Evolutionary conservation across 2,888 invertebrate species (phyloP).

Genomic region (Cheilosia vulpina): DNA sequence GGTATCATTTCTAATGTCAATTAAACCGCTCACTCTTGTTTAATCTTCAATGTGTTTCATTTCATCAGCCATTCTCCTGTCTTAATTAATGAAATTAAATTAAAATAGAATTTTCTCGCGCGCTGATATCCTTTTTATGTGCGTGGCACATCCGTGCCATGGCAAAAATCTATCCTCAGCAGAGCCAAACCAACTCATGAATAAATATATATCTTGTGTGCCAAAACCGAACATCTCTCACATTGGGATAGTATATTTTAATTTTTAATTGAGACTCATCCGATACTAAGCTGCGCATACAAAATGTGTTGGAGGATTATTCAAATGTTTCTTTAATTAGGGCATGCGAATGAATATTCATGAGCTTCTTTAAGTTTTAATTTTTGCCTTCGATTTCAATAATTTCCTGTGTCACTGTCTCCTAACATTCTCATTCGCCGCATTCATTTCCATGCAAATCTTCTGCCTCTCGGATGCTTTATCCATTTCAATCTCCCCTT

Average conservation of each 20-base stretch:
- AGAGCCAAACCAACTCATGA: conserved; percentile 29
- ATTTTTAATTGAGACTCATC: conserved; percentile 64
- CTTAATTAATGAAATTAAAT: conserved; percentile 5
- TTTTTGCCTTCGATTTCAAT: conserved; percentile 55
- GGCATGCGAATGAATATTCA: conserved; percentile 62
- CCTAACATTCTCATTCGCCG: conserved; percentile 10
- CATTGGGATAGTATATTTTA: conserved; percentile 34
- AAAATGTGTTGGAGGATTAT: conserved; percentile 56
- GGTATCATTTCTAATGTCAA: conserved; percentile 1
- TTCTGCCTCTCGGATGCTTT: conserved; percentile 6
- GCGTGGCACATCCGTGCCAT: not conserved
- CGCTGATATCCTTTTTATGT: not conserved
- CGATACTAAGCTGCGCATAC: conserved; percentile 47
- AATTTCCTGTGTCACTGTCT: conserved; percentile 56
- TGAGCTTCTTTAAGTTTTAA: conserved; percentile 61
- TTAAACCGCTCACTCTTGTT: not conserved
- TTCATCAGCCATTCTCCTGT: not conserved
- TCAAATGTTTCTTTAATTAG: conserved; percentile 61
- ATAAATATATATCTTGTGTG: conserved; percentile 13
- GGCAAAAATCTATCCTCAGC: not conserved
- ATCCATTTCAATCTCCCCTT: conserved; percentile 47
- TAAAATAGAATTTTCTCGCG: conserved; percentile 5
- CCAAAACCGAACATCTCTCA: conserved; percentile 27
- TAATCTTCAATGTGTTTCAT: not conserved
- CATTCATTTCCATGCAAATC: conserved; percentile 54